Evolutionary conservation across 2,888 invertebrate genomes (phyloP).

Genomic region (Troides oblongomaculatus): DNA sequence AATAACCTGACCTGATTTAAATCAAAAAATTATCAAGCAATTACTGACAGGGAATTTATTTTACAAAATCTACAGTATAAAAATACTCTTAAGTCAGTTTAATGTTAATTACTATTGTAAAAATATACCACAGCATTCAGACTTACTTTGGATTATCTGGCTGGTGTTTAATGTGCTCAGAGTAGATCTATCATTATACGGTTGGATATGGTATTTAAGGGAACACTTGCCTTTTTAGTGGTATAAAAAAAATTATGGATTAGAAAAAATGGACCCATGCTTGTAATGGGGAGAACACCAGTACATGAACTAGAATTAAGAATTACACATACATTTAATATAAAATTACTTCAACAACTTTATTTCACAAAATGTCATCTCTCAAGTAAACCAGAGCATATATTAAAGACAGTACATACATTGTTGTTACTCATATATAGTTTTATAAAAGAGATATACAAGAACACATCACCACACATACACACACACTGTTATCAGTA

Average conservation of each 20-base stretch:
- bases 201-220: constrained; percentile 10
- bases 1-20: constrained; percentile 1
- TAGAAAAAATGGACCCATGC: constrained; percentile 24
- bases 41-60: constrained; percentile 8
- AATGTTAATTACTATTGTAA: constrained; percentile 21
- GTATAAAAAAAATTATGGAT: constrained; percentile 11
- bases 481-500: constrained; percentile 1
- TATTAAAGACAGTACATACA: constrained; percentile 12
- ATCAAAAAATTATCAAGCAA: constrained; percentile 4
- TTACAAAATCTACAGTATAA: constrained; percentile 28
- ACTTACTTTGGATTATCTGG: constrained; percentile 28
- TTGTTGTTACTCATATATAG: constrained; percentile 7
- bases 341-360: constrained; percentile 4
- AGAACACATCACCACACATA: constrained; percentile 15
- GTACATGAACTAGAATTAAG: constrained; percentile 12
- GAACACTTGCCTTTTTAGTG: constrained; percentile 4
- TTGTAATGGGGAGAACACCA: constrained; percentile 19
- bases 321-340: constrained; percentile 19
- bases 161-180: constrained; percentile 15
- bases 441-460: constrained; percentile 20
- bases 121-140: constrained; percentile 30
- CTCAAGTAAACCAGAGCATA: constrained; percentile 11
- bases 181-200: not conserved
- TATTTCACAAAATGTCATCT: constrained; percentile 6
- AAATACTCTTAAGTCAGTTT: constrained; percentile 25